Base-by-base conservation (phyloP, 1,140 invertebrate genomes). In the Solen grandis region DNA sequence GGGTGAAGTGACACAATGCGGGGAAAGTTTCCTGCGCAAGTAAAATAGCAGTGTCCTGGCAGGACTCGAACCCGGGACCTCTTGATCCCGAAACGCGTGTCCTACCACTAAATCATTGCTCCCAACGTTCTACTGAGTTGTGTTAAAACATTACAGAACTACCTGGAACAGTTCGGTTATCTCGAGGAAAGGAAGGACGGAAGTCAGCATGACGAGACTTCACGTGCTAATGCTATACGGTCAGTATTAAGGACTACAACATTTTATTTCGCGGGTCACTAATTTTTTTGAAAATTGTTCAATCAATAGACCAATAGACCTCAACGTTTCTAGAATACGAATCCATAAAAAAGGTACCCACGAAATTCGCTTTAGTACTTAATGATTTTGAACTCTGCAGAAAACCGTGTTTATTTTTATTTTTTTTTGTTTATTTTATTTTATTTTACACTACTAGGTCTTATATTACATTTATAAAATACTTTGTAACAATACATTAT, bases 161-260 rank as follows among this genome's bases (percentile, higher is more conserved):
- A 78, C 55, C 54, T 78, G 25, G 75, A 78, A 27, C 52, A 60
- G 36, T 78, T 78, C 50, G 75, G 75, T 25, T 78, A 78, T 41
- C 65, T 78, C 1, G 65, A 68, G 38, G 65, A 78, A 35, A 50
- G 38, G 5, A 14, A 68, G 50, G 36, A 22, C 14, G 75, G 75
- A 3, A 55, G 46, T 8, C 75, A 78, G 35, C 75, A 78, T 29
- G 75, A 78, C 31, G 75, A 78, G 60, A 31, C 41, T 5, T 68
- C 75, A 2, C 50, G 75, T 27, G 22, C 31, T 55, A 41, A 59
- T 41, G 75, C 63, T 25, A 78, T 78, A 16, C 36, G 57, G 75
- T 78, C 10, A 68, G 75, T 69, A 41, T 22, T 33, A 41, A 16
- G 16, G 16, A 14, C 13, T 3, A 46, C n/a, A n/a, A n/a, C n/a